phyloP scores from a whole-genome alignment of 2,113 vertebrate species.

The Corythoichthys haematopterus region DNA sequence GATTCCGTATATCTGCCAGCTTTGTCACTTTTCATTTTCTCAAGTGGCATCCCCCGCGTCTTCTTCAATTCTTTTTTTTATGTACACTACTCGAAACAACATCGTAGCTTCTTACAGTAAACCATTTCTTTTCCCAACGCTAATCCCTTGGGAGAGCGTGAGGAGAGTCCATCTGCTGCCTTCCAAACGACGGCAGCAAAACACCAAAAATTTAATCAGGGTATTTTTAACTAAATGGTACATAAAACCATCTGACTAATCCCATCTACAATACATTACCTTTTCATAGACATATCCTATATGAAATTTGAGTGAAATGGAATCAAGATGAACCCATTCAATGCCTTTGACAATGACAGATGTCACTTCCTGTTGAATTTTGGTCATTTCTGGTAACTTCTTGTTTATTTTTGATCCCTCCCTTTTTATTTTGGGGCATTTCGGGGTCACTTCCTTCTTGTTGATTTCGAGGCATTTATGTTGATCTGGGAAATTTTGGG shows the following conservation, averaged over 20 bases:
- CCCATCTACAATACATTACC: not conserved
- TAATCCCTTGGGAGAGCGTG: conserved; percentile 2
- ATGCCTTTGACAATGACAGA: too few species aligned
- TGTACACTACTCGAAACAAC: not conserved
- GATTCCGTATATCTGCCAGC: not conserved
- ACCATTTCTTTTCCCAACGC: not conserved
- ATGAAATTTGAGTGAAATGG: too few species aligned
- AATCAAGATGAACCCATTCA: too few species aligned
- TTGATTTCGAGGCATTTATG: too few species aligned
- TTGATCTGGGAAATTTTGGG: too few species aligned
- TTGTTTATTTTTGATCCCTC: too few species aligned
- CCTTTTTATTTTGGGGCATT: too few species aligned
- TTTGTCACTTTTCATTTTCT: conserved; percentile 25
- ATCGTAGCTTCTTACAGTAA: not conserved
- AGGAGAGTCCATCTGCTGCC: not conserved
- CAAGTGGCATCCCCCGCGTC: conserved; percentile 12
- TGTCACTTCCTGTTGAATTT: too few species aligned
- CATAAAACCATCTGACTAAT: not conserved
- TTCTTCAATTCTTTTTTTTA: not conserved
- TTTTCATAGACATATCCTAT: not conserved
- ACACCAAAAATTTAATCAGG: not conserved
- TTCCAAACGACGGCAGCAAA: not conserved
- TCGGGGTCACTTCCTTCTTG: too few species aligned
- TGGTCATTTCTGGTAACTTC: too few species aligned
- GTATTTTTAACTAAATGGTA: not conserved